Conservation (phyloP, 2,797 vertebrate species). For the Pampus argenteus region DNA sequence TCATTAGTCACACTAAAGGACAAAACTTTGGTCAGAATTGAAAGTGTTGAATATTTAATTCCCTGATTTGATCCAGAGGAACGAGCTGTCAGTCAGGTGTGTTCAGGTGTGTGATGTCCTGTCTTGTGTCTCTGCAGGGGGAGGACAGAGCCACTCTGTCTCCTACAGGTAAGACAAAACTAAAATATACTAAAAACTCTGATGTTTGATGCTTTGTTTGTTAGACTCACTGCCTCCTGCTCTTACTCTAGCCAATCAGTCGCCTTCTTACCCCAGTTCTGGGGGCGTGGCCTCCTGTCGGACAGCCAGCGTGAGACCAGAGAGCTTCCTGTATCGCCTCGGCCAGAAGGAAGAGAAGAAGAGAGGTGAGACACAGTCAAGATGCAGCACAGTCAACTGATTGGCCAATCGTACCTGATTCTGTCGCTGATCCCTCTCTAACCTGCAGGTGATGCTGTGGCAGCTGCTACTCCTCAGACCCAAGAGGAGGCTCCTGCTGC, state of each 20-base stretch:
- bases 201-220: background rate
- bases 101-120: constrained; percentile 36
- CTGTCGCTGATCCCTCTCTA: background rate
- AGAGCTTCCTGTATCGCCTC: constrained; percentile 93
- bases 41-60: no score
- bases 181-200: accelerated
- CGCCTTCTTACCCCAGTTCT: constrained; percentile 85
- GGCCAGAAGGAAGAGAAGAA: constrained; percentile 89
- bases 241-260: constrained; percentile 78
- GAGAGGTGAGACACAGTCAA: constrained; percentile 83
- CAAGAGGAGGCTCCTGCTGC: constrained; percentile 55
- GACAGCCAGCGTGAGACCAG: constrained; percentile 86
- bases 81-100: no score
- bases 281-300: constrained; percentile 83
- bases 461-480: constrained; percentile 31
- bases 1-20: no score
- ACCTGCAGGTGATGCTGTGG: constrained; percentile 58
- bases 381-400: background rate
- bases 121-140: constrained; percentile 82
- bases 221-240: no score
- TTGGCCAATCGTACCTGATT: background rate
- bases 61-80: no score
- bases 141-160: constrained; percentile 88
- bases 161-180: constrained; percentile 85
- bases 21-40: no score